Evolutionary conservation across 2,888 invertebrate genomes (phyloP).

Genomic region (Sarcophaga carnaria): DNA sequence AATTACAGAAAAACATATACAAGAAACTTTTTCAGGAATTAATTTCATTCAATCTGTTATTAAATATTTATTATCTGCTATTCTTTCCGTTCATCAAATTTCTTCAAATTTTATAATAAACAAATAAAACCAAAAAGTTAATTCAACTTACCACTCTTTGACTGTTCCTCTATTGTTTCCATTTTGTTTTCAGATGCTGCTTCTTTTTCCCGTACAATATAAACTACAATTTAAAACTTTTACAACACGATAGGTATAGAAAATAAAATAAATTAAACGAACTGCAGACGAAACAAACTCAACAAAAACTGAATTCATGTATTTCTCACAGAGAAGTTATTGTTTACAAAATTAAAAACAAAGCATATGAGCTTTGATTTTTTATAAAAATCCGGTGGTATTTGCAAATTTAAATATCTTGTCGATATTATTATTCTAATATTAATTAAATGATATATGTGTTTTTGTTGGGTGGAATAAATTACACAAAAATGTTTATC

Average conservation of each 20-base stretch:
- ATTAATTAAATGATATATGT: no score
- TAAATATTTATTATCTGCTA: no score
- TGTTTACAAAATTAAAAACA: conserved; percentile 10
- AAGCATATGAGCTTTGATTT: conserved; percentile 7
- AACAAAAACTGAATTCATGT: conserved; percentile 5
- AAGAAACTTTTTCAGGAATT: background rate
- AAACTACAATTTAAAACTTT: conserved; percentile 28
- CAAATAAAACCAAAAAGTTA: background rate
- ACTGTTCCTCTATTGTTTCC: conserved; percentile 80
- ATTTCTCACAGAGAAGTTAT: conserved; percentile 70
- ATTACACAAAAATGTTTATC: conserved; percentile 5
- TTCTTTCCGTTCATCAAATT: no score
- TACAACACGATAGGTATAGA: background rate
- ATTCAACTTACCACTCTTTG: conserved; percentile 76
- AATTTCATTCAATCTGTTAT: background rate
- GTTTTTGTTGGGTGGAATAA: background rate
- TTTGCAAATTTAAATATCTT: conserved; percentile 17
- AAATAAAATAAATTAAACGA: conserved; percentile 5
- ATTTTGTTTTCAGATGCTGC: conserved; percentile 67
- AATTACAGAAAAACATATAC: conserved; percentile 6
- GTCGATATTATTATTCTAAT: background rate
- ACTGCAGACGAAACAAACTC: conserved; percentile 5
- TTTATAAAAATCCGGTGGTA: background rate
- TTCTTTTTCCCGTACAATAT: conserved; percentile 4
- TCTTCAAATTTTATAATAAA: no score